Conservation (phyloP, 2,888 invertebrate genomes). For the Copidosoma aretas region DNA sequence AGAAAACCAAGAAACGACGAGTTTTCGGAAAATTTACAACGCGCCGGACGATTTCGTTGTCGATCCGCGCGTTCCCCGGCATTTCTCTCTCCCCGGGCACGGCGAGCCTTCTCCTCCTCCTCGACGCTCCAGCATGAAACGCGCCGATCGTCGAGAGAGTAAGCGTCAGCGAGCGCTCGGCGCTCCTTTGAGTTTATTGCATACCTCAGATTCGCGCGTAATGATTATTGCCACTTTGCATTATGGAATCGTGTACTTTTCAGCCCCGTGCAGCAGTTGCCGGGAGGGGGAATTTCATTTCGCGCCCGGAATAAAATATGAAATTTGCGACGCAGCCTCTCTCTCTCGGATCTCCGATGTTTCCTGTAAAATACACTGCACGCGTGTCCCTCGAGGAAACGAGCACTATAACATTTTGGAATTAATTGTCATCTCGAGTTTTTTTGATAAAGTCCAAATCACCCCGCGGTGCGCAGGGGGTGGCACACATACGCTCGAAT, state of each 20-base stretch:
- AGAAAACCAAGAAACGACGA: too few relatives aligned
- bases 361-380: too few relatives aligned
- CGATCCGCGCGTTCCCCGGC: background rate
- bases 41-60: too few relatives aligned
- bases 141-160: slow-evolving; percentile 14
- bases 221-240: slow-evolving; percentile 33
- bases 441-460: too few relatives aligned
- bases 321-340: slow-evolving; percentile 3
- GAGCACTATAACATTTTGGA: too few relatives aligned
- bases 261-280: background rate
- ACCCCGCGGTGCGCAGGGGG: too few relatives aligned
- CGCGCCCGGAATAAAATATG: slow-evolving; percentile 1
- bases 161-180: slow-evolving; percentile 10
- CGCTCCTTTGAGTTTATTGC: slow-evolving; percentile 19
- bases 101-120: background rate
- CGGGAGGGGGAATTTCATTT: slow-evolving; percentile 7
- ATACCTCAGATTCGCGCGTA: slow-evolving; percentile 27
- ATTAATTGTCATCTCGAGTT: too few relatives aligned
- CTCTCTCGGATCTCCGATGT: too few relatives aligned
- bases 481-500: too few relatives aligned
- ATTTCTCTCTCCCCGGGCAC: background rate
- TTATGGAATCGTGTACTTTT: slow-evolving; percentile 19
- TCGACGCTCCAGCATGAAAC: background rate
- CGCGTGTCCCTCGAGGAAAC: too few relatives aligned
- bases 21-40: too few relatives aligned